Evolutionary conservation across 2,797 vertebrate species (phyloP).

Genomic region (Acipenser oxyrinchus): DNA sequence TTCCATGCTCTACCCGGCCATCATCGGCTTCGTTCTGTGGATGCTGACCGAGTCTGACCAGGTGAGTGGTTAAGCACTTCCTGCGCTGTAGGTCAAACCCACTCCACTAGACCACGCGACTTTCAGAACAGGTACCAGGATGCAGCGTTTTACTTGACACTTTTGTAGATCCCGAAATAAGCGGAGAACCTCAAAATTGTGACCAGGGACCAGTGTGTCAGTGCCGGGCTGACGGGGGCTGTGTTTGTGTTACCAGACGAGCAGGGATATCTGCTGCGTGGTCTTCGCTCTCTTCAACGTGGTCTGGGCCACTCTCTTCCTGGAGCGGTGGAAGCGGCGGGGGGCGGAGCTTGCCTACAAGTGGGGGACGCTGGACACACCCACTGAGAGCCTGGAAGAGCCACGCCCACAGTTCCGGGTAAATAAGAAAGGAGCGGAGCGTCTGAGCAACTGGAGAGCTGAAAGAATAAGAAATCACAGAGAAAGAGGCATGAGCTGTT

Average conservation of each 20-base stretch:
- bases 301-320: constrained; percentile 89
- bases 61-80: constrained; percentile 51
- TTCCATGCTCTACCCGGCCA: constrained; percentile 89
- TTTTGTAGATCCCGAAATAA: background rate
- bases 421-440: constrained; percentile 28
- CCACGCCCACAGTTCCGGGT: constrained; percentile 90
- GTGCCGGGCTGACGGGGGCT: background rate
- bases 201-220: background rate
- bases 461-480: no score
- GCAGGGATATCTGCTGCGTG: constrained; percentile 91
- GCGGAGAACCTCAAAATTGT: background rate
- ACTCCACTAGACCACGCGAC: background rate
- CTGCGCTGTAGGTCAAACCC: background rate
- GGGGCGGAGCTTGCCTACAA: constrained; percentile 91
- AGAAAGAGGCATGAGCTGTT: no score
- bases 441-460: no score
- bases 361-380: constrained; percentile 89
- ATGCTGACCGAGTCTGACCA: constrained; percentile 87
- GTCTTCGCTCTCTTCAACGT: constrained; percentile 94
- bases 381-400: constrained; percentile 80
- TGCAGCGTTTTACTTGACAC: background rate
- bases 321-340: constrained; percentile 92
- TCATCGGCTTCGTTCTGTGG: constrained; percentile 90
- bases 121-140: no score
- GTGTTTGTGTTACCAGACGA: constrained; percentile 63